These are phyloP conservation scores for Xiphophorus birchmanni DNA, from an alignment of 2,797 vertebrate species.

Conservation along the genomic window DNA sequence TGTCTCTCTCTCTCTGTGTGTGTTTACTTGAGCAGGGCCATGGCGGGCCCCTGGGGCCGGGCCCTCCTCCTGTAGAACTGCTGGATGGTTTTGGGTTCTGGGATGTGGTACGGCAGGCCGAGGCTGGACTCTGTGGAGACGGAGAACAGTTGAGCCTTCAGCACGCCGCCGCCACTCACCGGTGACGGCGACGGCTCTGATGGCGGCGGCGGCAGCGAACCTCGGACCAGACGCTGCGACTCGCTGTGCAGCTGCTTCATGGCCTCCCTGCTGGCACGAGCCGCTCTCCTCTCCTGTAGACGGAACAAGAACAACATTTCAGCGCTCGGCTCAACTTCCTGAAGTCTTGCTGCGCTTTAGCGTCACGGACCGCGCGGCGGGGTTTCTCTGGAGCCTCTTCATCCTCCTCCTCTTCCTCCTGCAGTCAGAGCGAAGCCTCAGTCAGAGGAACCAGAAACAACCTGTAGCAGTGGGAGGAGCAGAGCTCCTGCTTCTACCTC, in stretches of 20 bases:
- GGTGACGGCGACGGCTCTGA: not conserved
- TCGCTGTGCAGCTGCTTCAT: constrained; percentile 95
- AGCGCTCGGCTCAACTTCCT: not conserved
- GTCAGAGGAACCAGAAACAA: not conserved
- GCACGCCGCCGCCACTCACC: not conserved
- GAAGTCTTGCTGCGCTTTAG: not conserved
- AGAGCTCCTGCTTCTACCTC: constrained; percentile 58
- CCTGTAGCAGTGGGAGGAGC: not conserved
- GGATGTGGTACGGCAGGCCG: constrained; percentile 93
- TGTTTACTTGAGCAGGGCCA: constrained; percentile 90
- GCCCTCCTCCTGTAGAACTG: constrained; percentile 89
- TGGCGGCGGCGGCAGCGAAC: constrained; percentile 64
- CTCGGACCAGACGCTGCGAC: constrained; percentile 91
- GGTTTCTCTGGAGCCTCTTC: constrained; percentile 63
- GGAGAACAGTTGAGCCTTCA: constrained; percentile 8
- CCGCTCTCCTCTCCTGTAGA: constrained; percentile 91
- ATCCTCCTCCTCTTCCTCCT: constrained; percentile 66
- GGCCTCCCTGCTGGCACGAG: constrained; percentile 91
- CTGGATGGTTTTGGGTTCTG: constrained; percentile 90
- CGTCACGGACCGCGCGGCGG: constrained; percentile 68
- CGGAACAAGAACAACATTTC: not conserved
- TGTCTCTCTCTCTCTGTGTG: too few species aligned
- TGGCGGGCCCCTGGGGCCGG: constrained; percentile 85
- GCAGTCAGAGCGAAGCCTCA: constrained; percentile 13
- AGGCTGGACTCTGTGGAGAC: constrained; percentile 84